Evolutionary conservation across 2,797 vertebrate species (phyloP), one percentile per base, ranked within the genome.

Genomic region (Platalea minor): DNA sequence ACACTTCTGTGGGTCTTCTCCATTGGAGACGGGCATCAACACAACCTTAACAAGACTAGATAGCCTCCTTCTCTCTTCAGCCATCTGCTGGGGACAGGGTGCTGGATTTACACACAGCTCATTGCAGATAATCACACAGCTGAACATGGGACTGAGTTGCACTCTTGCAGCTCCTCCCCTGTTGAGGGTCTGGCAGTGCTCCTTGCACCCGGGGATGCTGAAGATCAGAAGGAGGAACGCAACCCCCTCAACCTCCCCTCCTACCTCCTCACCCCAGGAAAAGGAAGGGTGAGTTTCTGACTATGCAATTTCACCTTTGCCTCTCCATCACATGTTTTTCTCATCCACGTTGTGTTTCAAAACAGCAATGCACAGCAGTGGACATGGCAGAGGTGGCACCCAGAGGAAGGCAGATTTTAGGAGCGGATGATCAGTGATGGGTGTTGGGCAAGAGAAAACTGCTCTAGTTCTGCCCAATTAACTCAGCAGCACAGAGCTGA

Each of bases 291-390:
- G 41, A 16, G 4, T 63, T 79, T 88, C 45, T 82, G 19, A 35
- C 13, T 25, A 5, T 15, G 23, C 4, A 21, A 15, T 87, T 84
- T 91, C 35, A 69, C 24, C 39, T 79, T 76, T 56, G 43, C 25
- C 37, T 63, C 45, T 60, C 4, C 4, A 46, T 50, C 56, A 21
- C 4, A 33, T 31, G 5, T 31, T 95, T 84, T 76, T 74, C 48
- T 76, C 31, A 56, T 69, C 46, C 41, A 31, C 1, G 0, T 12
- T 43, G 13, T 23, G 20, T 64, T 65, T 73, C 46, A 39, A 65
- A 88, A 26, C 21, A 69, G 10, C 56, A 76, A 2, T 14, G 46
- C 25, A 15, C 26, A 33, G 3, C 0, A 2, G 63, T 0, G 0
- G 65, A 37, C 10, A 9, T 17, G 12, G 28, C 68, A 64, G 48